Base-by-base conservation (phyloP, 2,113 vertebrate species). In the Crocuta crocuta region DNA sequence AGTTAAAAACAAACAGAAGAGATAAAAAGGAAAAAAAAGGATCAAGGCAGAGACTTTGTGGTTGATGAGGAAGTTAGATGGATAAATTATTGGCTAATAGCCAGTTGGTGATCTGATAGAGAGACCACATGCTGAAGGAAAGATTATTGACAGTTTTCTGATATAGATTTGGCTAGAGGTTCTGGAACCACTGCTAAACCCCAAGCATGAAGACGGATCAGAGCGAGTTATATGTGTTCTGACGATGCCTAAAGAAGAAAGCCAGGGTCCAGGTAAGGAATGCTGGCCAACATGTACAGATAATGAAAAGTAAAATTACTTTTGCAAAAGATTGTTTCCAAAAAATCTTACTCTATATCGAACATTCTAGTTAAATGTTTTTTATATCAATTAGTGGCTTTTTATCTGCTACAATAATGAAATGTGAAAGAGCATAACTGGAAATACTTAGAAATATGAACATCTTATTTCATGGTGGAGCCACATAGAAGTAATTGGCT, bases 361-460 rank as follows among this genome's bases (percentile, higher is more conserved):
- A 95, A 19, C 63, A 50, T 74, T 74, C 58, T 61, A 61, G 58
- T 61, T 95, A 92, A 43, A 94, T 53, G 63, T 45, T 88, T 80
- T 91, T 68, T 66, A 76, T 43, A 65, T 78, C 45, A 61, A 73
- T 82, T 39, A 78, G 43, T 70, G 58, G 83, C 21, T 74, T 86
- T 53, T 35, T 70, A n/a, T 33, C 23, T 95, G 35, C 35, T 53
- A 78, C 81, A 89, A 86, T 61, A 86, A 89, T 95, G 43, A 70
- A 21, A 89, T 82, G 93, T 86, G 93, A 79, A 87, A 88, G 39
- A 90, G 33, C 3, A 81, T 26, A 80, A 95, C 17, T 85, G 55
- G 15, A 96, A 90, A 80, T 87, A 50, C 63, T 92, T 95, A 90
- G 39, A 91, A 92, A 83, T 10, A 90, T 0, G 65, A 92, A 76